A percentile compares a stretch with the other conserved stretches of the same genome.
Conservation (phyloP, 2,113 vertebrate genomes). For the Cathartes aura region DNA sequence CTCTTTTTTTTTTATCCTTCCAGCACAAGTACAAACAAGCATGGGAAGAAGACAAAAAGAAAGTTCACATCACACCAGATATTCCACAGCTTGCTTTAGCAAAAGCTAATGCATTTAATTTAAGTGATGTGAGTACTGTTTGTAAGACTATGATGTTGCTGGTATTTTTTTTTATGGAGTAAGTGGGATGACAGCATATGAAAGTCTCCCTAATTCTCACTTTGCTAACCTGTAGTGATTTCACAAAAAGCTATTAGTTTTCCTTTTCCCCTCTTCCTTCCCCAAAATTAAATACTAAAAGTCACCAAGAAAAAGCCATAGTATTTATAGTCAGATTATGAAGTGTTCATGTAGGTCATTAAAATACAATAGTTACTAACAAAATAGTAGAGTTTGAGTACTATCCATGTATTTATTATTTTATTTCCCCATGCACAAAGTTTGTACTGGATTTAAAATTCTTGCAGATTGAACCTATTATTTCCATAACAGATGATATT, state of each 20-base stretch:
- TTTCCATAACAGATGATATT: background rate
- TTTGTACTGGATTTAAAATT: background rate
- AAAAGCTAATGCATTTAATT: constrained; percentile 88
- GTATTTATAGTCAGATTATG: background rate
- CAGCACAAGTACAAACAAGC: constrained; percentile 88
- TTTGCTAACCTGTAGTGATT: background rate
- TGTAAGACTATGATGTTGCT: background rate
- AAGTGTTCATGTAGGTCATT: background rate
- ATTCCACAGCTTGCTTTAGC: constrained; percentile 88
- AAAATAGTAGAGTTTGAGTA: background rate
- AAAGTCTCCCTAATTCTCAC: background rate
- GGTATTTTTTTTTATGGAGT: background rate
- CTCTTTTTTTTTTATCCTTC: background rate
- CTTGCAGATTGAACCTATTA: background rate
- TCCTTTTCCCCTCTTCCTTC: background rate
- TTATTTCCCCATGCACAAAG: background rate
- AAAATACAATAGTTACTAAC: background rate
- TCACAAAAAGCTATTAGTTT: background rate
- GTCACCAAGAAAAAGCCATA: background rate
- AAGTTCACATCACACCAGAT: constrained; percentile 90
- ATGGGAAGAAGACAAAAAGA: constrained; percentile 93
- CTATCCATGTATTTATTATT: background rate
- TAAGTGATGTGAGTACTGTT: constrained; percentile 87
- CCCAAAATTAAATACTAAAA: background rate
- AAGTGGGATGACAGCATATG: background rate